Evolutionary conservation across 2,797 vertebrate genomes (phyloP).

Genomic region (Sebastes melanostomus): DNA sequence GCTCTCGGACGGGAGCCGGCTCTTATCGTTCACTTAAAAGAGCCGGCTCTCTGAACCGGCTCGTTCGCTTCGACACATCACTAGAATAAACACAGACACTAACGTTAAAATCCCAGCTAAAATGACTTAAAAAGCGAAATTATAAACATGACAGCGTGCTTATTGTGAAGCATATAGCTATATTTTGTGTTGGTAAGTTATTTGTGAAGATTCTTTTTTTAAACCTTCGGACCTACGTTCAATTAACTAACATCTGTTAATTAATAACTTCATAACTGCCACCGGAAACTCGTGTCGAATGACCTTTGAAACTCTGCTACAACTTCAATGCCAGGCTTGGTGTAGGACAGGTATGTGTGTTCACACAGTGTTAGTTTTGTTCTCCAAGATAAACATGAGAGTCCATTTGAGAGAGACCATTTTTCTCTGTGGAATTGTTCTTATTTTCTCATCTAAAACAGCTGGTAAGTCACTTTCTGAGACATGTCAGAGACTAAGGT

Average conservation of each 20-base stretch:
- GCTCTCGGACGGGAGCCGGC: too few relatives aligned
- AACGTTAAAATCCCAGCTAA: background rate
- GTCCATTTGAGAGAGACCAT: background rate
- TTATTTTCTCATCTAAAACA: conserved; percentile 12
- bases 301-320: conserved; percentile 50
- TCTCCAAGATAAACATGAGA: conserved; percentile 20
- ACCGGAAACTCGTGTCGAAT: background rate
- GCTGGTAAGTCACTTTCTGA: conserved; percentile 38
- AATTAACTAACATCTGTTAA: background rate
- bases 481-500: background rate
- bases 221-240: background rate
- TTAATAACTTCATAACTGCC: background rate
- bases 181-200: background rate
- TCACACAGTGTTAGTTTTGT: background rate
- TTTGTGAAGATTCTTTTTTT: rapidly evolving
- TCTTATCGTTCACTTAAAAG: too few relatives aligned
- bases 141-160: background rate
- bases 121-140: background rate
- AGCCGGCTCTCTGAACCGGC: too few relatives aligned
- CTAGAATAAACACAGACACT: too few relatives aligned
- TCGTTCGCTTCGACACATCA: too few relatives aligned
- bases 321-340: background rate
- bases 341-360: background rate
- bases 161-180: background rate
- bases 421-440: conserved; percentile 29